These are phyloP conservation scores for Leptopilina boulardi DNA, from an alignment of 1,140 invertebrate species.

Conservation along the genomic window DNA sequence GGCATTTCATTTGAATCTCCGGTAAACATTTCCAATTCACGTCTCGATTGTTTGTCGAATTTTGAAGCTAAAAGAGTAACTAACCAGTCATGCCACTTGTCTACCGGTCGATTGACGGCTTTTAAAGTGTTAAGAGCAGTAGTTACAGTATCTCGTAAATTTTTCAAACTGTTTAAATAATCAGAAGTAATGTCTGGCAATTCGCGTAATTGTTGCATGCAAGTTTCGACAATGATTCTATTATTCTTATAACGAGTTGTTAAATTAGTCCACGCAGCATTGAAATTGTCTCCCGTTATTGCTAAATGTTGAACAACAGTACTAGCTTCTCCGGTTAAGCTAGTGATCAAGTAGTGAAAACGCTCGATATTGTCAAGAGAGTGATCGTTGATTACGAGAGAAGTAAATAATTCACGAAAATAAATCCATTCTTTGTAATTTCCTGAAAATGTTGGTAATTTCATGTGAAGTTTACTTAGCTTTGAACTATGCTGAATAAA, in stretches of 20 bases:
- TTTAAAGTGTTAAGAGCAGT: neutral
- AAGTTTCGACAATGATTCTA: neutral
- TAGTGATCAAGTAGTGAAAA: neutral
- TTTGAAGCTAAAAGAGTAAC: neutral
- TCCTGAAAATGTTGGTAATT: no score
- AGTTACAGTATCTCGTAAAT: slow-evolving; percentile 6
- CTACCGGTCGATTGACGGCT: neutral
- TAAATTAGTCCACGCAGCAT: neutral
- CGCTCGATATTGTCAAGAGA: neutral
- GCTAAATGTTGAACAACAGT: neutral
- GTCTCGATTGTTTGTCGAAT: no score
- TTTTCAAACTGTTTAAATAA: neutral
- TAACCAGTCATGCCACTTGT: neutral
- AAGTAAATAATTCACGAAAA: slow-evolving; percentile 4
- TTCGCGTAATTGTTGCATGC: neutral
- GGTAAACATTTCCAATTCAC: no score
- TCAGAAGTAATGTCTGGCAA: neutral
- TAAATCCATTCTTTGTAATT: no score
- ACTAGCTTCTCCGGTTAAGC: neutral
- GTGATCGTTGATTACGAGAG: neutral
- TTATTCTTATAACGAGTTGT: neutral
- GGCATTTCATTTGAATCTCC: no score
- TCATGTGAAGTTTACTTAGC: no score
- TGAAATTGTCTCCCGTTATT: neutral
- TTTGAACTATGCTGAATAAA: no score